Percentiles rank a stretch among this genome's conserved stretches.
Evolutionary conservation across 2,797 vertebrate genomes (phyloP).

Genomic region (Prionace glauca): DNA sequence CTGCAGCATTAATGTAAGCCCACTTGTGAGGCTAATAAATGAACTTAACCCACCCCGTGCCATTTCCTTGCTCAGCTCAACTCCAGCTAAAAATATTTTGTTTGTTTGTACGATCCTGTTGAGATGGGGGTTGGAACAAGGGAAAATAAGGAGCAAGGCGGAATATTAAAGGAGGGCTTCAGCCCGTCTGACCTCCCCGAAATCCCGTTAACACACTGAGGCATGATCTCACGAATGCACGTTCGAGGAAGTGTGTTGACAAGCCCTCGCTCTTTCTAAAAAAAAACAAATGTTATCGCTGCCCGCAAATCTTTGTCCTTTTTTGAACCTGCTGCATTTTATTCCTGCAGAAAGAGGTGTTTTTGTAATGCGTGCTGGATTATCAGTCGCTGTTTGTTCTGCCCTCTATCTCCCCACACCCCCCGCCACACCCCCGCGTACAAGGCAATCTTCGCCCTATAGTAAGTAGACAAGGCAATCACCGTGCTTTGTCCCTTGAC

Average conservation of each 20-base stretch:
- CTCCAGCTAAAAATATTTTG: neutral
- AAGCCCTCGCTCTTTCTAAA: too few species aligned
- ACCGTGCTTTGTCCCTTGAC: neutral
- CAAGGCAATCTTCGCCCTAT: too few species aligned
- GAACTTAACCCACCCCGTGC: neutral
- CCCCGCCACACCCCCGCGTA: too few species aligned
- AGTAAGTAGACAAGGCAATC: neutral
- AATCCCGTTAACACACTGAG: neutral
- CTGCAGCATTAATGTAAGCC: too few species aligned
- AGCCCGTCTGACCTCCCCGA: neutral
- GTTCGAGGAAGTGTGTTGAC: neutral
- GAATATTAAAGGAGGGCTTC: neutral
- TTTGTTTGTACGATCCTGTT: neutral
- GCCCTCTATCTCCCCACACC: too few species aligned
- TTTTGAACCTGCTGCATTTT: constrained; percentile 5
- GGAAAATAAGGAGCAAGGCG: neutral
- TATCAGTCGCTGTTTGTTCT: neutral
- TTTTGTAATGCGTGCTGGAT: neutral
- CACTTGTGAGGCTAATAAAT: too few species aligned
- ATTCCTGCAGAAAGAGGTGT: neutral
- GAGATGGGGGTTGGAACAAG: neutral
- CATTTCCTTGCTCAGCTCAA: neutral
- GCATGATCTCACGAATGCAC: neutral
- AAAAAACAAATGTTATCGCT: too few species aligned
- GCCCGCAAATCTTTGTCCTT: neutral